phyloP scores from a whole-genome alignment of 2,888 invertebrate species.

The Dioctria rufipes region DNA sequence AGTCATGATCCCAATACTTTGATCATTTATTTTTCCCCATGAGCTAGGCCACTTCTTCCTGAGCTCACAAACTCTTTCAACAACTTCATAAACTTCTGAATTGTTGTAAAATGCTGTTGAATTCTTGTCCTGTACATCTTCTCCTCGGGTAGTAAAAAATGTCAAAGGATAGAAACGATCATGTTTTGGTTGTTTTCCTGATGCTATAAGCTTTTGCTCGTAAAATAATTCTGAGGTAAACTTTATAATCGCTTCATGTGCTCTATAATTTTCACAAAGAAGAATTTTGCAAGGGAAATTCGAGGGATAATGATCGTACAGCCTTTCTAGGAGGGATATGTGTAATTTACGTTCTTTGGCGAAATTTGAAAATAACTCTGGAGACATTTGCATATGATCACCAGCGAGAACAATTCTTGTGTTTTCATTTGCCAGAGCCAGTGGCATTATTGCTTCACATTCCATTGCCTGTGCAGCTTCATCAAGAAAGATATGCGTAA shows the following conservation, averaged over 20 bases:
- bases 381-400: constrained; percentile 89
- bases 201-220: constrained; percentile 82
- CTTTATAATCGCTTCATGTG: constrained; percentile 85
- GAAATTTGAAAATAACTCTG: constrained; percentile 84
- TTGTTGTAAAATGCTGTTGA: constrained; percentile 88
- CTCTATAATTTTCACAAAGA: constrained; percentile 86
- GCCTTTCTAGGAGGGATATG: constrained; percentile 82
- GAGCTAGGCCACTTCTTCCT: constrained; percentile 82
- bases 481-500: constrained; percentile 87
- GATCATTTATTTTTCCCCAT: constrained; percentile 83
- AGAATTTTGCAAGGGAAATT: constrained; percentile 84
- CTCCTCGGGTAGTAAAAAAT: constrained; percentile 85
- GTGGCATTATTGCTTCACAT: constrained; percentile 86
- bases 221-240: constrained; percentile 88
- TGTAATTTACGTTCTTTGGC: constrained; percentile 80
- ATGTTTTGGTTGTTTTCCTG: constrained; percentile 81
- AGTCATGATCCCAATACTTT: constrained; percentile 87
- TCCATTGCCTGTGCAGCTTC: constrained; percentile 92
- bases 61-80: constrained; percentile 81
- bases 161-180: constrained; percentile 82
- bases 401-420: constrained; percentile 87
- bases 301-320: constrained; percentile 83
- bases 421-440: constrained; percentile 80
- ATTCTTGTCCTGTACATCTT: constrained; percentile 84
- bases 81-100: constrained; percentile 86